Base-by-base conservation (phyloP, 2,797 vertebrate species). In the Tadarida brasiliensis region DNA sequence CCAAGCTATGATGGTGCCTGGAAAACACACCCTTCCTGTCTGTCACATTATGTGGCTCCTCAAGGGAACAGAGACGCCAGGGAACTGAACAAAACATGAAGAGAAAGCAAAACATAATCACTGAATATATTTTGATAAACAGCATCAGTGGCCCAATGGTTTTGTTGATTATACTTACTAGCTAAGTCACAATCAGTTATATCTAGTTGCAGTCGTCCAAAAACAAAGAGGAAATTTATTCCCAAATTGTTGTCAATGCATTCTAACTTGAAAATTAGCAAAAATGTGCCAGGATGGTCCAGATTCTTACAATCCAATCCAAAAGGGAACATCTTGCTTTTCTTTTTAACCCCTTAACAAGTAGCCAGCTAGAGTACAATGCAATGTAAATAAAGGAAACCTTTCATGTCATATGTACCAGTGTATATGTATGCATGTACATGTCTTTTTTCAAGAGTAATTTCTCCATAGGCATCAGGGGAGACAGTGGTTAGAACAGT, bases 181-280 rank as follows among this genome's bases (percentile, higher is more conserved):
- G 20, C 6, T 54, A 92, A 44, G 30, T 90, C 82, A 35, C 11
- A 22, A 81, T 28, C 59, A 12, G 2, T 87, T 96, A 63, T 47
- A 90, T 71, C 22, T 81, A 90, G 19, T 0, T 90, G 14, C 39
- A 47, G 71, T 35, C 14, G 20, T 86, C 47, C 5, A 87, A 63
- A 67, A n/a, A 78, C 12, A 2, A 90, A 92, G 28, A 71, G 26
- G 8, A 61, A 51, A 14, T 94, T 93, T 39, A 96, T 94, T 96
- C 57, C 67, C 17, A 78, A 63, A 47, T 78, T 6, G 80, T 19
- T 68, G 20, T 76, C 70, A 86, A 11, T 44, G 2, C n/a, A 76
- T 88, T 85, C 30, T 92, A 7, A 83, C 3, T 54, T 11, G 1
- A 81, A 94, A 51, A 93, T 83, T 33, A 96, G 33, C 61, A 95